Conservation (phyloP, 2,888 invertebrate species). For the Leptinotarsa haldemani region DNA sequence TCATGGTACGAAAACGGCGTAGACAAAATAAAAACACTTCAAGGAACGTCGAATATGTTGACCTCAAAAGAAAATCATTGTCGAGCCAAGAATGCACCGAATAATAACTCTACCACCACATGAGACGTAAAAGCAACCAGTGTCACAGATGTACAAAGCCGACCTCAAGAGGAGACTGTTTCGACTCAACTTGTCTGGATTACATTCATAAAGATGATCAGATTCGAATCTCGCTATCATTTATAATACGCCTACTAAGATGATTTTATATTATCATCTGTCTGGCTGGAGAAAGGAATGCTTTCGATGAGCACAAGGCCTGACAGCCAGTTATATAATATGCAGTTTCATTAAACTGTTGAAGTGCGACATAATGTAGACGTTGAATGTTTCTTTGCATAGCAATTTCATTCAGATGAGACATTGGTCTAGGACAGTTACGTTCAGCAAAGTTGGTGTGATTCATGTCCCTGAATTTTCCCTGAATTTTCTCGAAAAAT, state of each 20-base stretch:
- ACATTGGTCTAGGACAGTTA: not conserved
- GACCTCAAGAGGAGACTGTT: slow-evolving; percentile 21
- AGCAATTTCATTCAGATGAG: not conserved
- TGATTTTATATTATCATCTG: slow-evolving; percentile 32
- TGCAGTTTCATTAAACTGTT: slow-evolving; percentile 26
- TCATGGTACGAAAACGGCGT: slow-evolving; percentile 13
- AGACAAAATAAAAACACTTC: slow-evolving; percentile 36
- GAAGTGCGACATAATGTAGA: slow-evolving; percentile 23
- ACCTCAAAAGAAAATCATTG: slow-evolving; percentile 22
- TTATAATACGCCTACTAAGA: slow-evolving; percentile 34
- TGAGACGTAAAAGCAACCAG: slow-evolving; percentile 24
- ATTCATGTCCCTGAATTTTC: too few relatives aligned
- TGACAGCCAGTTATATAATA: slow-evolving; percentile 30
- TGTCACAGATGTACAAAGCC: slow-evolving; percentile 27
- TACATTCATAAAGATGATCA: slow-evolving; percentile 35
- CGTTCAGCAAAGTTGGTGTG: too few relatives aligned
- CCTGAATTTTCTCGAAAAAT: too few relatives aligned
- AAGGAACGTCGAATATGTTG: slow-evolving; percentile 24
- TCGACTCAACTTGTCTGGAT: slow-evolving; percentile 27
- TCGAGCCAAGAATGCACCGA: slow-evolving; percentile 23
- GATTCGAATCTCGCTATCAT: slow-evolving; percentile 31
- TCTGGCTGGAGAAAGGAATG: slow-evolving; percentile 24
- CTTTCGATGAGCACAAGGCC: slow-evolving; percentile 20
- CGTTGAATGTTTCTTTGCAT: not conserved
- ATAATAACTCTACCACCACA: slow-evolving; percentile 32